Base-by-base conservation (phyloP, 2,888 invertebrate genomes). In the Aporophyla lueneburgensis region DNA sequence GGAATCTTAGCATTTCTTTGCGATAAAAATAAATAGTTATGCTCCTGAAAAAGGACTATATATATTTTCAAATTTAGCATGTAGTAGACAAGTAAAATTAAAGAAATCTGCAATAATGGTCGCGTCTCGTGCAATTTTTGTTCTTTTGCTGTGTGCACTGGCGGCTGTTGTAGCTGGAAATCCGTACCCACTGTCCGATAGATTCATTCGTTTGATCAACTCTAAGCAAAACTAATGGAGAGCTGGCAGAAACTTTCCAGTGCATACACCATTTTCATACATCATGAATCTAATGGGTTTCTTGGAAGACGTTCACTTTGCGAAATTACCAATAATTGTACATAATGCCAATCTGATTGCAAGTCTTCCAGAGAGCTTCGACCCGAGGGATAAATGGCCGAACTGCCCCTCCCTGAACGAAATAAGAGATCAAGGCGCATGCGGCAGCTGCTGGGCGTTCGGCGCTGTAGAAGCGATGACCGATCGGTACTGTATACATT, bases 321-420 rank as follows among this genome's bases (percentile, higher is more conserved):
- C 4, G 4, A 19, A 56, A 21, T 63, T 63, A 63, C 40, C 74
- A 43, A 43, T 10, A 9, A 19, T 61, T 1, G 16, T 14, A 62
- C 54, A 75, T 24, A 46, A 62, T 16, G 24, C 62, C 21, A 40
- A 49, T 16, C 63, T 62, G 43, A 75, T 74, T 16, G 21, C 43
- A 73, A 74, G 46, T 74, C 74, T 74, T 49, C 63, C 74, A 24
- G 62, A 63, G 40, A 74, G 74, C 40, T 75, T 75, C 16, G 62
- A 75, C 24, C 51, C 66, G 19, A 51, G 66, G 7, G 43, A 58
- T 27, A 51, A 74, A 66, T 66, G 75, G 75, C 51, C 58, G 27
- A 74, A 74, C 56, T 75, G 75, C 56, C 16, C 56, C 24, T 65
- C 75, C 10, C 5, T 74, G 43, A 74, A 74, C 9, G 62, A 74